These are phyloP conservation scores for Callithrix jacchus DNA, from an alignment of 2,113 vertebrate species.

Conservation along the genomic window DNA sequence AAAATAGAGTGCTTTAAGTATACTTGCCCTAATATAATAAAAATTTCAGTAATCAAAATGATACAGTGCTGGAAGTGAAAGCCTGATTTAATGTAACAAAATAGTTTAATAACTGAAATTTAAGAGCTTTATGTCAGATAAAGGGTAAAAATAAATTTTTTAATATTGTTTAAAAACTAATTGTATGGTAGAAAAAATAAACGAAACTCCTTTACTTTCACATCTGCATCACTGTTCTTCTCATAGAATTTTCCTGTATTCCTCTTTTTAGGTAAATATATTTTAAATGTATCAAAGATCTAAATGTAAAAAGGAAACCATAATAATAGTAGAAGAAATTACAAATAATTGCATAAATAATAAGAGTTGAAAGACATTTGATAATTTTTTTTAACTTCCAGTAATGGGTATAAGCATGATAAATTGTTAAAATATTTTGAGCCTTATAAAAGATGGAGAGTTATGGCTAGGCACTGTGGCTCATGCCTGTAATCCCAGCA, in stretches of 20 bases:
- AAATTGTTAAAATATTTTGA: constrained; percentile 3
- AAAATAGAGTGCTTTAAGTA: background rate
- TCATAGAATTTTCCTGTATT: background rate
- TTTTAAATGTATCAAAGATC: background rate
- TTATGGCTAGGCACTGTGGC: background rate
- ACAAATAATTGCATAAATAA: background rate
- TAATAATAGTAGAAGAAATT: background rate
- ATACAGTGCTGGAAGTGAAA: background rate
- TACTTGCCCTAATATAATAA: constrained; percentile 3
- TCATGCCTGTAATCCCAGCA: no score
- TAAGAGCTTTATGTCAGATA: background rate
- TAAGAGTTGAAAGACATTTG: background rate
- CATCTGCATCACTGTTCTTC: background rate
- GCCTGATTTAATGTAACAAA: background rate
- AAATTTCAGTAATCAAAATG: background rate
- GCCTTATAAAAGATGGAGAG: background rate
- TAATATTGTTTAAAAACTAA: background rate
- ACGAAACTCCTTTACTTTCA: background rate
- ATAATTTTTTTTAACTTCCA: no score
- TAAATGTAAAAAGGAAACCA: background rate
- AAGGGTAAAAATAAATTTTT: background rate
- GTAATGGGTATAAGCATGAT: no score
- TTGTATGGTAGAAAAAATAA: background rate
- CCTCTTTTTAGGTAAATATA: background rate
- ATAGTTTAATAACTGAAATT: background rate